Percentiles rank a stretch among this genome's conserved stretches.
Evolutionary conservation across 92 coral and sea anemone species (phyloP).

Genomic region (Bergia sp.): DNA sequence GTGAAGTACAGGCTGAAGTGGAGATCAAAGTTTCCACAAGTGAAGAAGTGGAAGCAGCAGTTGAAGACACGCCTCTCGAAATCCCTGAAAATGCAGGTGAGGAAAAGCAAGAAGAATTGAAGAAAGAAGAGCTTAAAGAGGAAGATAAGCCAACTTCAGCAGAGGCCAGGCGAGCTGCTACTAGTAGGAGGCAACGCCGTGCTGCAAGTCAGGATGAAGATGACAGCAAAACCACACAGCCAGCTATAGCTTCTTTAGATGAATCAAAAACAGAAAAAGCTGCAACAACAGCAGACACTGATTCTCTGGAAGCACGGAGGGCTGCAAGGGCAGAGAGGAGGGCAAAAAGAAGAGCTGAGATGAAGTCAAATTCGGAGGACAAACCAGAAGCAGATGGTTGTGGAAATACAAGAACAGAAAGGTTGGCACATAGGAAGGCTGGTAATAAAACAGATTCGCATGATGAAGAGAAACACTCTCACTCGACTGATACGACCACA

Average conservation of each 20-base stretch:
- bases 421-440: constrained; percentile 22
- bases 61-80: constrained; percentile 13
- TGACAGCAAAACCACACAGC: not conserved
- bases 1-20: constrained; percentile 34
- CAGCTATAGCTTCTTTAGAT: not conserved
- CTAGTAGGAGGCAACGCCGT: not conserved
- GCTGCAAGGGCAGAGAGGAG: constrained; percentile 83
- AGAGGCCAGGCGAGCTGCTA: constrained; percentile 28
- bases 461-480: constrained; percentile 32
- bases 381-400: constrained; percentile 49
- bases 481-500: not conserved
- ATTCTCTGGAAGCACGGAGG: constrained; percentile 34
- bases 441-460: constrained; percentile 36
- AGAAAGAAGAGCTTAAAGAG: constrained; percentile 7
- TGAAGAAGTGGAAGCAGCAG: constrained; percentile 47
- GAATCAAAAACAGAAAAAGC: constrained; percentile 1
- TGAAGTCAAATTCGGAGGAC: constrained; percentile 42
- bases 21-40: constrained; percentile 42
- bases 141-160: constrained; percentile 14
- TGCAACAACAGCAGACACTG: not conserved
- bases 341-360: constrained; percentile 56
- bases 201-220: constrained; percentile 35
- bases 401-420: constrained; percentile 40
- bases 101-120: not conserved
- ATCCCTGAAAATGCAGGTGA: not conserved